A percentile compares a stretch with the other conserved stretches of the same genome.
Evolutionary conservation across 2,797 vertebrate genomes (phyloP).

Genomic region (Lemur catta): DNA sequence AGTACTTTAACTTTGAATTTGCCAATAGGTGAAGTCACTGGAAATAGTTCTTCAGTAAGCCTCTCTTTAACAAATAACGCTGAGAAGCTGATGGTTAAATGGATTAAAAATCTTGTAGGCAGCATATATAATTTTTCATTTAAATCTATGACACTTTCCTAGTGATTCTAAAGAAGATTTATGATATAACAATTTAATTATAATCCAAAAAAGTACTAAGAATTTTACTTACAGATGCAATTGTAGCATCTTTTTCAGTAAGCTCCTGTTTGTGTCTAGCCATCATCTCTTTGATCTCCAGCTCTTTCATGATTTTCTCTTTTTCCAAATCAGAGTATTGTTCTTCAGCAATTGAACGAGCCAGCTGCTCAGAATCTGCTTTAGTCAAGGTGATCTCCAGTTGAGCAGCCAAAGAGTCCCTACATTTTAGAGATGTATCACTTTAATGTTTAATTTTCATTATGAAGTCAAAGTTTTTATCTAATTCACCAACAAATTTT

Average conservation of each 20-base stretch:
- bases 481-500: not conserved
- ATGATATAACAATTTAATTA: not conserved
- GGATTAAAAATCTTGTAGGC: not conserved
- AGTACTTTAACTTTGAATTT: conserved; percentile 27
- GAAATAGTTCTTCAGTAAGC: not conserved
- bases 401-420: conserved; percentile 93
- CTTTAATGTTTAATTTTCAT: not conserved
- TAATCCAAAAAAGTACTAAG: not conserved
- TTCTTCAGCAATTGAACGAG: conserved; percentile 96
- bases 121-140: not conserved
- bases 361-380: conserved; percentile 95
- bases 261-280: conserved; percentile 95
- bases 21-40: not conserved
- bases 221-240: conserved; percentile 90
- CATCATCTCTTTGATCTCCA: conserved; percentile 98
- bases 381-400: conserved; percentile 95
- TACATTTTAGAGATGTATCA: conserved; percentile 76
- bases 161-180: not conserved
- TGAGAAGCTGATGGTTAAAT: not conserved
- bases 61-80: not conserved
- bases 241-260: conserved; percentile 94
- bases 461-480: not conserved
- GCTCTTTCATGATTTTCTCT: conserved; percentile 99
- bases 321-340: conserved; percentile 97
- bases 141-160: not conserved